These are phyloP conservation scores for Dermatemys mawii DNA, from an alignment of 2,113 vertebrate genomes.

Conservation along the genomic window DNA sequence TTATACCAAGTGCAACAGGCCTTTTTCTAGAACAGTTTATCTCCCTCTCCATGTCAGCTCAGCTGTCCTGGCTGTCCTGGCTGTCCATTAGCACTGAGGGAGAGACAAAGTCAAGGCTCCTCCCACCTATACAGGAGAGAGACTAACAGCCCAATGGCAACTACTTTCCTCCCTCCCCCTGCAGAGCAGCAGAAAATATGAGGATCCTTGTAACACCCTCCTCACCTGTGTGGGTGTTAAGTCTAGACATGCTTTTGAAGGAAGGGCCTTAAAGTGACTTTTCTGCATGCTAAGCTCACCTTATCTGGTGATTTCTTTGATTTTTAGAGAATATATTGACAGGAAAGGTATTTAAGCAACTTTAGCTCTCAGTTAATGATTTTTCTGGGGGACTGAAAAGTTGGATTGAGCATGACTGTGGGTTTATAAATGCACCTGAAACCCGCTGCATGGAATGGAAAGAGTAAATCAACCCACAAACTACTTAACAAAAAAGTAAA, in stretches of 20 bases:
- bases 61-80: fast-evolving
- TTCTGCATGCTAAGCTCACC: neutral
- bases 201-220: neutral
- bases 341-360: neutral
- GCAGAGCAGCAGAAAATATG: neutral
- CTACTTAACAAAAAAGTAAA: neutral
- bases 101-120: neutral
- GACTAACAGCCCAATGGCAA: neutral
- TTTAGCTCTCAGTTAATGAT: neutral
- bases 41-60: neutral
- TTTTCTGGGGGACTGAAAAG: neutral
- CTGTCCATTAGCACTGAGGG: neutral
- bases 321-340: neutral
- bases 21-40: neutral
- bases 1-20: neutral
- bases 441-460: neutral
- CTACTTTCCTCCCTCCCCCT: neutral
- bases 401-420: neutral
- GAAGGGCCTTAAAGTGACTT: neutral
- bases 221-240: neutral
- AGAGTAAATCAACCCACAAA: neutral
- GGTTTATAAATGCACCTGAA: neutral
- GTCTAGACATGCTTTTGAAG: neutral
- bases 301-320: neutral
- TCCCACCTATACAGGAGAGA: neutral